Evolutionary conservation across 2,113 vertebrate species (phyloP).

Genomic region (Eudyptes chrysolophus): DNA sequence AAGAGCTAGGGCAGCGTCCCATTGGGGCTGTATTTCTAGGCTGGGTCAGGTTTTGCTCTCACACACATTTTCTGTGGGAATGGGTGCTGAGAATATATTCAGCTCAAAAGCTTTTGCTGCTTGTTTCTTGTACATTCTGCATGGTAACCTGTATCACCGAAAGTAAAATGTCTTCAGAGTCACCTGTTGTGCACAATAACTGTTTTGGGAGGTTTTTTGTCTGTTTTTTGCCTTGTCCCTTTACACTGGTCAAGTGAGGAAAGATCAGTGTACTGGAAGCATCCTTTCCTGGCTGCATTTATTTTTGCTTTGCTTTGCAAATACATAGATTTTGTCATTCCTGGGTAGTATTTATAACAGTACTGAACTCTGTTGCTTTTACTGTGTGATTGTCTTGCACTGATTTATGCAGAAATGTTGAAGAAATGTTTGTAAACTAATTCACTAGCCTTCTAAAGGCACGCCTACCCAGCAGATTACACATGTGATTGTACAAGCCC

Average conservation of each 20-base stretch:
- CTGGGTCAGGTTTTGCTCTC: background rate
- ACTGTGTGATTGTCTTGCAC: background rate
- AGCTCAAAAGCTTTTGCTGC: background rate
- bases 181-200: background rate
- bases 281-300: background rate
- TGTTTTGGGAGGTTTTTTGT: rapidly evolving
- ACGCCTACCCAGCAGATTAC: background rate
- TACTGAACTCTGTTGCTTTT: background rate
- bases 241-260: background rate
- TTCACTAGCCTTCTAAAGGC: background rate
- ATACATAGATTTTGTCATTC: background rate
- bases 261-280: background rate
- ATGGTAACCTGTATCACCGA: background rate
- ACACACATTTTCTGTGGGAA: background rate
- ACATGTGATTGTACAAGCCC: background rate
- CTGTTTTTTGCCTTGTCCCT: background rate
- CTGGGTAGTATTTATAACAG: background rate
- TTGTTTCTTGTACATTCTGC: background rate
- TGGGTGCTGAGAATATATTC: background rate
- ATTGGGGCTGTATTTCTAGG: rapidly evolving
- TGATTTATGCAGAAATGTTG: background rate
- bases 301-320: background rate
- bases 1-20: background rate
- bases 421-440: background rate
- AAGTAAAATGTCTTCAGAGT: background rate